Evolutionary conservation across 2,113 vertebrate species (phyloP).

Genomic region (Silurus meridionalis): DNA sequence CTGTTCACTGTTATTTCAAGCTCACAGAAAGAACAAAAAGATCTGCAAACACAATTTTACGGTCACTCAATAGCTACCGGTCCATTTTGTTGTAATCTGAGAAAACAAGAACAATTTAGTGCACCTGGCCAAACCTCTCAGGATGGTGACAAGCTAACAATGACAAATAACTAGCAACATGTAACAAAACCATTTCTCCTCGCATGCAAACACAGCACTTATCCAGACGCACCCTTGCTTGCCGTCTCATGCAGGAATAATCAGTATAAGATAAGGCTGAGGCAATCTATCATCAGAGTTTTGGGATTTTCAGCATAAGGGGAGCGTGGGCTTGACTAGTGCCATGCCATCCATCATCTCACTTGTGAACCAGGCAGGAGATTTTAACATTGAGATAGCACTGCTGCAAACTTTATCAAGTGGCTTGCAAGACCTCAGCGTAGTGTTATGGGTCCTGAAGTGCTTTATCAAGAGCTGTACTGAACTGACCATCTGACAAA

Average conservation of each 20-base stretch:
- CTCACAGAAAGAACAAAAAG: background rate
- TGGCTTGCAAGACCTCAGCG: constrained; percentile 51
- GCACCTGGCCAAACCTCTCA: constrained; percentile 9
- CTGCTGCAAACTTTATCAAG: constrained; percentile 57
- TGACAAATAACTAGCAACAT: constrained; percentile 43
- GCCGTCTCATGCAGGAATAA: constrained; percentile 60
- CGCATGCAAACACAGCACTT: constrained; percentile 54
- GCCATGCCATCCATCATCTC: constrained; percentile 68
- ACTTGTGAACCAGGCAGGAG: constrained; percentile 65
- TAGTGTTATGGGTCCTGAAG: constrained; percentile 33
- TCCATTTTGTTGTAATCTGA: background rate
- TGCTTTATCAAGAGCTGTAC: constrained; percentile 52
- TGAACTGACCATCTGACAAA: constrained; percentile 54
- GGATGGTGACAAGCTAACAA: constrained; percentile 43
- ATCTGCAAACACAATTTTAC: background rate
- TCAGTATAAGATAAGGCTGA: constrained; percentile 64
- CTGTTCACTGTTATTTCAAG: background rate
- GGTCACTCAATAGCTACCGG: background rate
- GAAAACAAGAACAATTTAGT: background rate
- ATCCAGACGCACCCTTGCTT: constrained; percentile 37
- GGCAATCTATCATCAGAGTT: constrained; percentile 65
- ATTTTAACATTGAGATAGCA: constrained; percentile 65
- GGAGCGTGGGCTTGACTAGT: constrained; percentile 40
- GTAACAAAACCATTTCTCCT: constrained; percentile 59
- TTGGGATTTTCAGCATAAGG: constrained; percentile 48